These are phyloP conservation scores for Pyrocephalus nanus DNA, from an alignment of 2,797 vertebrate species.

Conservation along the genomic window DNA sequence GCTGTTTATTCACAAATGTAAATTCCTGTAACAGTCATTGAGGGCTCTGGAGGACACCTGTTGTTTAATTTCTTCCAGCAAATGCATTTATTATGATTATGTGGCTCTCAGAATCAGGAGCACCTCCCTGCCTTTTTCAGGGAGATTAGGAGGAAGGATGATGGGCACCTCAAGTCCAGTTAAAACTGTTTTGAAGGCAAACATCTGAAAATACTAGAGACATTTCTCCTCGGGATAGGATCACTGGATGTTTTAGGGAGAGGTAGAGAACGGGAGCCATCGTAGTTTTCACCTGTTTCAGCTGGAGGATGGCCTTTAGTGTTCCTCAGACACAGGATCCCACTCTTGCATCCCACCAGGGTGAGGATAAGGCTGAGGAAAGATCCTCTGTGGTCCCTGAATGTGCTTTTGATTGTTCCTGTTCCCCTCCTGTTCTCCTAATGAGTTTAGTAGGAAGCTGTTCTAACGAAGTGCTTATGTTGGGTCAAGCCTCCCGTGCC, in stretches of 20 bases:
- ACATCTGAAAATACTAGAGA: not conserved
- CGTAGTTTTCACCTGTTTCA: not conserved
- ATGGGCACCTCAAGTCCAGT: not conserved
- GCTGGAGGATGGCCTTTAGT: not conserved
- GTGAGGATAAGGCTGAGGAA: not conserved
- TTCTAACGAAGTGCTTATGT: not conserved
- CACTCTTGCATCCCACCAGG: not conserved
- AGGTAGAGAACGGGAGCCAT: not conserved
- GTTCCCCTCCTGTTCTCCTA: not conserved
- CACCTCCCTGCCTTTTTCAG: not conserved
- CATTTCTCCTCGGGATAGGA: not conserved
- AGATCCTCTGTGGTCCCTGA: not conserved
- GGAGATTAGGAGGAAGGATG: not conserved
- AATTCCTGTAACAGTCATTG: constrained; percentile 23
- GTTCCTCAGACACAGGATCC: not conserved
- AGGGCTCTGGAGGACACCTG: constrained; percentile 33
- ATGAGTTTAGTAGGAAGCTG: not conserved
- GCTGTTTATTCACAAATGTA: constrained; percentile 54
- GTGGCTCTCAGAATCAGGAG: not conserved
- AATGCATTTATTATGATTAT: constrained; percentile 31
- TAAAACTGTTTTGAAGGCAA: not conserved
- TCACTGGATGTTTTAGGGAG: not conserved
- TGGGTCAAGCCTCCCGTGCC: not conserved
- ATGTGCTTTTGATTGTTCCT: not conserved
- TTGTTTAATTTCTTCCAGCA: constrained; percentile 32